Percentiles rank a stretch among this genome's conserved stretches.
Evolutionary conservation across 2,113 vertebrate genomes (phyloP).

Genomic region (Pedionomus torquatus): DNA sequence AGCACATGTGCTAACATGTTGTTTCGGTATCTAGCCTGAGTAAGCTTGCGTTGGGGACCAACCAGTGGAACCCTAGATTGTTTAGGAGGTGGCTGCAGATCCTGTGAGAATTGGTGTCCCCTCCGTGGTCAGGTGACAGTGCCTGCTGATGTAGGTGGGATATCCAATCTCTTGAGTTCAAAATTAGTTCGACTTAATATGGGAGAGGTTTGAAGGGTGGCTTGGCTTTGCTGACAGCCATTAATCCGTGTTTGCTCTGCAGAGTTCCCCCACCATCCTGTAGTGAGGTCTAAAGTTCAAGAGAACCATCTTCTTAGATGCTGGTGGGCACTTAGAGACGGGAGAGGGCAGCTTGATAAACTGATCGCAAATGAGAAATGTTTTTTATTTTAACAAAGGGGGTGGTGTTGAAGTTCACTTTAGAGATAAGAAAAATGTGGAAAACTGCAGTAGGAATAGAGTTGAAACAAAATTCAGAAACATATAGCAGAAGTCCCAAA

Average conservation of each 20-base stretch:
- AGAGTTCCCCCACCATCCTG: background rate
- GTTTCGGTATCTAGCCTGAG: background rate
- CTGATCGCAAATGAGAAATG: fast-evolving
- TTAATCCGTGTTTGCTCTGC: fast-evolving
- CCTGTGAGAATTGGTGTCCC: background rate
- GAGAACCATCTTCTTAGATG: background rate
- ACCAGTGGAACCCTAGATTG: background rate
- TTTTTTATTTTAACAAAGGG: fast-evolving
- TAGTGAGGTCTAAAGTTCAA: background rate
- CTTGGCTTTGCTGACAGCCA: background rate
- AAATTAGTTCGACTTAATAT: constrained; percentile 22
- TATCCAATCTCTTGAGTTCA: constrained; percentile 43
- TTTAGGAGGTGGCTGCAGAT: background rate
- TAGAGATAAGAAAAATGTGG: background rate
- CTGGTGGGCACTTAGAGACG: background rate
- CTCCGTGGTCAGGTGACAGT: background rate
- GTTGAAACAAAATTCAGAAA: background rate
- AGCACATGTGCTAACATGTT: background rate
- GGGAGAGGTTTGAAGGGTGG: background rate
- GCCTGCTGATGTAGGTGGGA: background rate
- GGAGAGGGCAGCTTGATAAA: background rate
- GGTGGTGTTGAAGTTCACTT: background rate
- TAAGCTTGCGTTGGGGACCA: fast-evolving
- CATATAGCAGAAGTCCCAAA: background rate
- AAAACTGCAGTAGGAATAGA: background rate